Evolutionary conservation across 1,140 invertebrate species (phyloP), one percentile per base, ranked within the genome.

Genomic region (Coptotermes formosanus): DNA sequence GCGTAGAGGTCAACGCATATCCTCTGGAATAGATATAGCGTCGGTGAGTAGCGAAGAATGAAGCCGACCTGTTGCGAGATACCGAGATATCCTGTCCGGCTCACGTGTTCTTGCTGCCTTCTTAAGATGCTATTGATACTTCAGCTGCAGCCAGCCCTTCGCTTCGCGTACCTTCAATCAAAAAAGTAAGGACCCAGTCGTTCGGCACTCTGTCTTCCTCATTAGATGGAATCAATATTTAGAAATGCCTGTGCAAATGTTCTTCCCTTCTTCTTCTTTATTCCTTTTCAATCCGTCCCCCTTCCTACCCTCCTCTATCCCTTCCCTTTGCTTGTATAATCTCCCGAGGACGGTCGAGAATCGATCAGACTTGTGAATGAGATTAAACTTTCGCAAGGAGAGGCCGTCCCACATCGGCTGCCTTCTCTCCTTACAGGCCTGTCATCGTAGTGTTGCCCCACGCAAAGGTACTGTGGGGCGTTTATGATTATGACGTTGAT

Each of bases 151-250:
- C 2, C 64, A 75, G 25, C 7, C n/a, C n/a, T 25, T 30, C n/a
- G 7, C 6, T 6, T 75, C 64, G n/a, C n/a, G n/a, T n/a, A 75
- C n/a, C 64, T 25, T 14, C n/a, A 2, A 30, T 75, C 25, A 75
- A 75, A 75, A 19, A 75, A n/a, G 64, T 75, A 75, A 25, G 64
- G 25, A 11, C n/a, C 9, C 25, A 30, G 9, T 75, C 30, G 64
- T 25, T 30, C 25, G 64, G 25, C n/a, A 30, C 64, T 12, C 64
- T 75, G 25, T 75, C 82, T 44, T 83, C 48, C 82, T 83, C 82
- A 83, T 83, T 83, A 83, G 82, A 32, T 9, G n/a, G 82, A 83
- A 83, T 83, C 82, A 83, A 83, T 83, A 83, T 83, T 83, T 83
- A 83, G 82, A 83, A 83, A 83, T 83, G 82, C 82, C 82, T 83